Percentiles rank a stretch among this genome's conserved stretches.
Conservation (phyloP, 2,888 invertebrate species). For the Cyrtodaria siliqua region DNA sequence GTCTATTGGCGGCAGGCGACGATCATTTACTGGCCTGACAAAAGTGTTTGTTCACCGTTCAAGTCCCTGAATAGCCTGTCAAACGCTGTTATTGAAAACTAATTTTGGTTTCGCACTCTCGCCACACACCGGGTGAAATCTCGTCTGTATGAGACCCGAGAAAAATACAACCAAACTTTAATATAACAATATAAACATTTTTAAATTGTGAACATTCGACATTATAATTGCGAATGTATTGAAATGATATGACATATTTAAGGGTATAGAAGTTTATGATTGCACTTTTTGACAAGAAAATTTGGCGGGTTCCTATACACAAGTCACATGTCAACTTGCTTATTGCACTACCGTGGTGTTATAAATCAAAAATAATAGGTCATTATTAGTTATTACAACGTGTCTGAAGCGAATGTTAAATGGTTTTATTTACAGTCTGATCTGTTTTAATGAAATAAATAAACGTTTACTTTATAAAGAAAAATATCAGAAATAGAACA, state of each 20-base stretch:
- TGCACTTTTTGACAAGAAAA: constrained; percentile 1
- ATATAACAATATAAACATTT: neutral
- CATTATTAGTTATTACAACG: too few species aligned
- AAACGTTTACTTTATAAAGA: too few species aligned
- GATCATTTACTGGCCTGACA: too few species aligned
- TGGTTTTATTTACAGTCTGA: too few species aligned
- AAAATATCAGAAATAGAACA: too few species aligned
- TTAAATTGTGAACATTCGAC: constrained; percentile 8
- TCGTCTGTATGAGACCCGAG: neutral
- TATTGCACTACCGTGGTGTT: constrained; percentile 2
- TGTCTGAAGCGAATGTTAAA: too few species aligned
- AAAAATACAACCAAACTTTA: constrained; percentile 7
- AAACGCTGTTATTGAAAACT: too few species aligned
- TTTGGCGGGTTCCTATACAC: constrained; percentile 4
- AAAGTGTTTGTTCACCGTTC: too few species aligned
- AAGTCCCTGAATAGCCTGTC: too few species aligned
- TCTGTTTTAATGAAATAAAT: too few species aligned
- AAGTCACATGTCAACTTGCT: constrained; percentile 4
- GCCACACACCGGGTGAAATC: neutral
- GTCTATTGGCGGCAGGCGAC: too few species aligned
- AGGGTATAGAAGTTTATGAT: neutral
- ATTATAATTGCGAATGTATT: neutral
- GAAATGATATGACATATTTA: neutral
- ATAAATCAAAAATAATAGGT: constrained; percentile 1
- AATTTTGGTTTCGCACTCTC: constrained; percentile 8